Percentiles rank a stretch among this genome's conserved stretches.
These are phyloP conservation scores for Tupiocoris notatus DNA, from an alignment of 2,888 invertebrate genomes.

Conservation along the genomic window DNA sequence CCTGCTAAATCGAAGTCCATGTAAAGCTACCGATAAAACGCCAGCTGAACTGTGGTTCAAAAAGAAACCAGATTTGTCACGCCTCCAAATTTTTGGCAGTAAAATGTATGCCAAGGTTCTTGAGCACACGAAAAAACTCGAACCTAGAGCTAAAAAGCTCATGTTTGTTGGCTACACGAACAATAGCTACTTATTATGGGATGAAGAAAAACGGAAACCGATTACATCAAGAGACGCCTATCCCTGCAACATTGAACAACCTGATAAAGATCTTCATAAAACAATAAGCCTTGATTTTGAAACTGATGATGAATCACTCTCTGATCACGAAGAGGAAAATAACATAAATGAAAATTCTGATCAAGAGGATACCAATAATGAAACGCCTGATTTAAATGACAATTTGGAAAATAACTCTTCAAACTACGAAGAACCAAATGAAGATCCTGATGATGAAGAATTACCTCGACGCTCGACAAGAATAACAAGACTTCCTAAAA, in stretches of 20 bases:
- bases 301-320: neutral
- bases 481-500: constrained; percentile 2
- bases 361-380: too few species aligned
- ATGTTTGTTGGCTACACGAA: constrained; percentile 2
- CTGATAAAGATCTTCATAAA: too few species aligned
- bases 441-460: too few species aligned
- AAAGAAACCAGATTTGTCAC: constrained; percentile 12
- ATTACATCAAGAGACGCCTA: constrained; percentile 24
- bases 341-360: too few species aligned
- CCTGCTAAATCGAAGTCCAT: constrained; percentile 18
- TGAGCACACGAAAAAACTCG: constrained; percentile 1
- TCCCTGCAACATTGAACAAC: neutral
- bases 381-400: too few species aligned
- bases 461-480: neutral
- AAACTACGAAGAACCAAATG: too few species aligned
- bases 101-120: constrained; percentile 1
- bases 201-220: constrained; percentile 9
- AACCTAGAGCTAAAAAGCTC: neutral
- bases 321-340: neutral
- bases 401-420: too few species aligned
- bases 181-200: constrained; percentile 10
- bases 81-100: constrained; percentile 20
- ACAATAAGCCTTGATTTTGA: too few species aligned
- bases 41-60: constrained; percentile 22
- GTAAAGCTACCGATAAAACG: neutral